Evolutionary conservation across 92 coral and sea anemone species (phyloP).

Genomic region (Muricea muricata): DNA sequence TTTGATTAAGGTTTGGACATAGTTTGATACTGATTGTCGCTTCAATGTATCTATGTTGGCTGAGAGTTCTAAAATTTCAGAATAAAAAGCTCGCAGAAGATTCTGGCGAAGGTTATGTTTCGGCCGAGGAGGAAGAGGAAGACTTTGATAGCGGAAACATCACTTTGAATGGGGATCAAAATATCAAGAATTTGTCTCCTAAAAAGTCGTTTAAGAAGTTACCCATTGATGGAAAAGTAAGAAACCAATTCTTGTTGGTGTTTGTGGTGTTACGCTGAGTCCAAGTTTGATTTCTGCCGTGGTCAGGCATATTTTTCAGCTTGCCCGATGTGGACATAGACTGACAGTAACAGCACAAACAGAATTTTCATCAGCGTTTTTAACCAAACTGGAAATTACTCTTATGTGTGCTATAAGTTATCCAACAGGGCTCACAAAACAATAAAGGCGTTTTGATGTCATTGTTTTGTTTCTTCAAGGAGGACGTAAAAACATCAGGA

Average conservation of each 20-base stretch:
- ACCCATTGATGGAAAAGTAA: slow-evolving; percentile 68
- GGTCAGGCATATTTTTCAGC: too few relatives aligned
- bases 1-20: slow-evolving; percentile 81
- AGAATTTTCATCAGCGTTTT: too few relatives aligned
- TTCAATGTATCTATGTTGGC: too few relatives aligned
- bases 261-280: too few relatives aligned
- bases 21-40: too few relatives aligned
- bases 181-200: slow-evolving; percentile 74
- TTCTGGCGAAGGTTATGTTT: slow-evolving; percentile 85
- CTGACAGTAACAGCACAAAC: too few relatives aligned
- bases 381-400: too few relatives aligned
- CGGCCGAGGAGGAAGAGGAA: slow-evolving; percentile 83
- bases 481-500: slow-evolving; percentile 74
- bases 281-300: too few relatives aligned
- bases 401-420: too few relatives aligned
- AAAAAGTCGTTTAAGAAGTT: slow-evolving; percentile 32
- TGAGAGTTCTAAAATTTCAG: slow-evolving; percentile 59
- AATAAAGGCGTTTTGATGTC: neutral
- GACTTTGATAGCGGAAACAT: slow-evolving; percentile 71
- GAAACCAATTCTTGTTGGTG: too few relatives aligned
- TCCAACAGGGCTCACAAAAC: too few relatives aligned
- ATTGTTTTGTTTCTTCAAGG: slow-evolving; percentile 50
- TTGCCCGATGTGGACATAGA: too few relatives aligned
- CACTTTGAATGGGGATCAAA: slow-evolving; percentile 72
- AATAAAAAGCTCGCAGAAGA: slow-evolving; percentile 85